Conservation (phyloP, 2,888 invertebrate genomes). For the Morpho deidamia region DNA sequence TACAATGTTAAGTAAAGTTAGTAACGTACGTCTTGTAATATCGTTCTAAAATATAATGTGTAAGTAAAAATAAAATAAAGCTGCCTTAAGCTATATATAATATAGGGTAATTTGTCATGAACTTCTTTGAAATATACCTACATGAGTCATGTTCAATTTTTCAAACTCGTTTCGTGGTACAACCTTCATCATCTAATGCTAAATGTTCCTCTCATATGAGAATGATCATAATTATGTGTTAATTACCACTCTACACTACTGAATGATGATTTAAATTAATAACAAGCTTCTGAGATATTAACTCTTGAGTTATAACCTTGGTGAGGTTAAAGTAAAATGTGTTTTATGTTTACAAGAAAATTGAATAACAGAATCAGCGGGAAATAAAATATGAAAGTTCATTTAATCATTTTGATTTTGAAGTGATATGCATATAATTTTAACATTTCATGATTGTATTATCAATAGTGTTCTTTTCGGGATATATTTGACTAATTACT, state of each 20-base stretch:
- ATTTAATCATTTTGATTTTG: not conserved
- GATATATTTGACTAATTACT: too few species aligned
- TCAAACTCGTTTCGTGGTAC: not conserved
- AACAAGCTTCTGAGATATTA: slow-evolving; percentile 9
- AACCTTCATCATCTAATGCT: slow-evolving; percentile 29
- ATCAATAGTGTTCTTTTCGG: too few species aligned
- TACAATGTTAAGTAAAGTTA: too few species aligned
- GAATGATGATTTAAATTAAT: slow-evolving; percentile 31
- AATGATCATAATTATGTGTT: slow-evolving; percentile 52
- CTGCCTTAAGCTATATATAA: too few species aligned
- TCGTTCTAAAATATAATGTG: too few species aligned
- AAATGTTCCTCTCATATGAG: slow-evolving; percentile 40
- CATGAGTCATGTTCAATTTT: not conserved
- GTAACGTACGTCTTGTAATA: too few species aligned
- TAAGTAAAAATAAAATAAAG: too few species aligned
- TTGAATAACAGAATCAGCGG: not conserved
- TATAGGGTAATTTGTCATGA: too few species aligned
- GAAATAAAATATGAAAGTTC: not conserved
- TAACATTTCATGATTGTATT: too few species aligned
- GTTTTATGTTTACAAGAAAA: not conserved
- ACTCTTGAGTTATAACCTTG: not conserved
- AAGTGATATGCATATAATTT: too few species aligned
- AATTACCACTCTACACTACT: slow-evolving; percentile 40
- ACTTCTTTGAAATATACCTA: not conserved
- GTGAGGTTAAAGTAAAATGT: not conserved